Evolutionary conservation across 2,797 vertebrate species (phyloP).

Genomic region (Propithecus perrieri): DNA sequence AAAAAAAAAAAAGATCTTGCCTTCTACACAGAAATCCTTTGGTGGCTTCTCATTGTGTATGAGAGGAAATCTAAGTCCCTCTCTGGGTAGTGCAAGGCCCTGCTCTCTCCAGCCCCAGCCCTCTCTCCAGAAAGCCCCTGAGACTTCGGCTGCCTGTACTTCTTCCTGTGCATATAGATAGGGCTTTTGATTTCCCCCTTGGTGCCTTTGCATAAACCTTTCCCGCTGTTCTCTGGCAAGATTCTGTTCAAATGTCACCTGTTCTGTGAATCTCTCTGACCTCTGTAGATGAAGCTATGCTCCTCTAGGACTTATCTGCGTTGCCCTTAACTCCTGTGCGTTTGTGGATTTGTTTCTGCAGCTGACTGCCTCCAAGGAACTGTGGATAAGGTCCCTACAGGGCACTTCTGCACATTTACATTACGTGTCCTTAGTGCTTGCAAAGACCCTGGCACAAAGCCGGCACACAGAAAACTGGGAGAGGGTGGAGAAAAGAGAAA

Average conservation of each 20-base stretch:
- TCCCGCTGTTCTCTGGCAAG: neutral
- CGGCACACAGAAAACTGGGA: neutral
- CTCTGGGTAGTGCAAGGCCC: neutral
- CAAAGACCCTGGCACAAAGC: neutral
- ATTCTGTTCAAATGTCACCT: neutral
- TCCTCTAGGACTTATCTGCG: neutral
- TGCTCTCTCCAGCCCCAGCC: neutral
- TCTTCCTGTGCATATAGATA: neutral
- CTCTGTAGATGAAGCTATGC: neutral
- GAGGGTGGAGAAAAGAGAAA: neutral
- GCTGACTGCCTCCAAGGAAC: too few species aligned
- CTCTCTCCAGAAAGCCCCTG: neutral
- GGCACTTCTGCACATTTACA: neutral
- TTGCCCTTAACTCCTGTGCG: accelerated
- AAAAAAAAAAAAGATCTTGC: too few species aligned
- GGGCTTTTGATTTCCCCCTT: neutral
- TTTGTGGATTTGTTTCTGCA: neutral
- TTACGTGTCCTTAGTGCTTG: neutral
- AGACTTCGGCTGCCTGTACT: too few species aligned
- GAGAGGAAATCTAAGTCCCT: too few species aligned
- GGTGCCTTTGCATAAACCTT: neutral
- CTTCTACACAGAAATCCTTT: neutral
- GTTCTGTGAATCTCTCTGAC: neutral
- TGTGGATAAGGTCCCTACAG: neutral
- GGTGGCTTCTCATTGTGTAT: neutral